These are phyloP conservation scores for Dasysyrphus albostriatus DNA, from an alignment of 2,888 invertebrate species.

Conservation along the genomic window DNA sequence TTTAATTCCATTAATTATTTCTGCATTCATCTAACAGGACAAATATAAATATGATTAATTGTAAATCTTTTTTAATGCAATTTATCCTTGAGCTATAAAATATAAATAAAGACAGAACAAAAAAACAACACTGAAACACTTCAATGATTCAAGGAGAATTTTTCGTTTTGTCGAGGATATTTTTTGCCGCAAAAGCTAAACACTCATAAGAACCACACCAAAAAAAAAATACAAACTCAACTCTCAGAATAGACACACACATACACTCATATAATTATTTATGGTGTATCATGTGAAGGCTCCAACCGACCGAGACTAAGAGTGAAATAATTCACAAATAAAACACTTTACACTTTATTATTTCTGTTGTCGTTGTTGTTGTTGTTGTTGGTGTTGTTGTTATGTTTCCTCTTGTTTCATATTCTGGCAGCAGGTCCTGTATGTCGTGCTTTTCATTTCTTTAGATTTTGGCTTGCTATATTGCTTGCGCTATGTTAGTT, in stretches of 20 bases:
- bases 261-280: slow-evolving; percentile 19
- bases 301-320: slow-evolving; percentile 67
- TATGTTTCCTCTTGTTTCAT: slow-evolving; percentile 64
- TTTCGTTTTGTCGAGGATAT: slow-evolving; percentile 59
- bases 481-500: slow-evolving; percentile 2
- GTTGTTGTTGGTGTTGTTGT: slow-evolving; percentile 60
- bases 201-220: slow-evolving; percentile 60
- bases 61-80: slow-evolving; percentile 59
- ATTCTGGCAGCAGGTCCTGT: slow-evolving; percentile 65
- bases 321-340: slow-evolving; percentile 75
- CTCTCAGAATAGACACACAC: slow-evolving; percentile 27
- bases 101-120: slow-evolving; percentile 18
- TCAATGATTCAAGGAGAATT: slow-evolving; percentile 66
- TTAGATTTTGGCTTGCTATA: slow-evolving; percentile 51
- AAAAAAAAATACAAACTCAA: slow-evolving; percentile 19
- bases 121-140: slow-evolving; percentile 64
- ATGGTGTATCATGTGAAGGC: slow-evolving; percentile 43
- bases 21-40: slow-evolving; percentile 51
- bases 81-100: slow-evolving; percentile 48
- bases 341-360: slow-evolving; percentile 68
- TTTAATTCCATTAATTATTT: slow-evolving; percentile 62
- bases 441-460: slow-evolving; percentile 18
- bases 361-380: slow-evolving; percentile 59
- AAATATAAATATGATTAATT: slow-evolving; percentile 40
- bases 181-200: slow-evolving; percentile 64